Evolutionary conservation across 1,140 invertebrate species (phyloP).

Genomic region (Melitaea cinxia): DNA sequence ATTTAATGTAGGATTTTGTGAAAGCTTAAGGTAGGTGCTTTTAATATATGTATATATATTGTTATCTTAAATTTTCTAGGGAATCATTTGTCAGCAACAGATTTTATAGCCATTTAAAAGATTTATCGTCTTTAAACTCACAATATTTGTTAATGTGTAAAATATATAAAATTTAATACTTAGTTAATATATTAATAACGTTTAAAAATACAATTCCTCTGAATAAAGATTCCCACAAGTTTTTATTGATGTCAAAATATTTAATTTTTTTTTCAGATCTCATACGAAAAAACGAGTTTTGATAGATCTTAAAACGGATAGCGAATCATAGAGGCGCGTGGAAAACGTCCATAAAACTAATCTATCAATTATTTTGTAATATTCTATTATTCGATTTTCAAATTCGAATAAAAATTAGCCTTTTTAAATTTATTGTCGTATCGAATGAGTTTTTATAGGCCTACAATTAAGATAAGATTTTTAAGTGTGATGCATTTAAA

Average conservation of each 20-base stretch:
- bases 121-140: too few relatives aligned
- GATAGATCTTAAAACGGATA: neutral
- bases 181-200: too few relatives aligned
- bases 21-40: too few relatives aligned
- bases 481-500: neutral
- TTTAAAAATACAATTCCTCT: neutral
- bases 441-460: neutral
- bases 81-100: too few relatives aligned
- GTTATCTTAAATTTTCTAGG: too few relatives aligned
- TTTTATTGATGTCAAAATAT: constrained; percentile 17
- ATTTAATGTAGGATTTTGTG: too few relatives aligned
- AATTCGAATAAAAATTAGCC: neutral
- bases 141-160: too few relatives aligned
- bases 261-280: neutral
- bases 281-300: constrained; percentile 5
- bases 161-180: too few relatives aligned
- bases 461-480: neutral
- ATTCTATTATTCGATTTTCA: constrained; percentile 3
- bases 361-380: constrained; percentile 25
- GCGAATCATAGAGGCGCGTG: constrained; percentile 14
- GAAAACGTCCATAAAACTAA: constrained; percentile 15
- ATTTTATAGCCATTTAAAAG: too few relatives aligned
- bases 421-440: constrained; percentile 3
- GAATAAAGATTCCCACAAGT: constrained; percentile 12
- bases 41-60: too few relatives aligned